Evolutionary conservation across 2,113 vertebrate genomes (phyloP).

Genomic region (Gallinago jamesoni): DNA sequence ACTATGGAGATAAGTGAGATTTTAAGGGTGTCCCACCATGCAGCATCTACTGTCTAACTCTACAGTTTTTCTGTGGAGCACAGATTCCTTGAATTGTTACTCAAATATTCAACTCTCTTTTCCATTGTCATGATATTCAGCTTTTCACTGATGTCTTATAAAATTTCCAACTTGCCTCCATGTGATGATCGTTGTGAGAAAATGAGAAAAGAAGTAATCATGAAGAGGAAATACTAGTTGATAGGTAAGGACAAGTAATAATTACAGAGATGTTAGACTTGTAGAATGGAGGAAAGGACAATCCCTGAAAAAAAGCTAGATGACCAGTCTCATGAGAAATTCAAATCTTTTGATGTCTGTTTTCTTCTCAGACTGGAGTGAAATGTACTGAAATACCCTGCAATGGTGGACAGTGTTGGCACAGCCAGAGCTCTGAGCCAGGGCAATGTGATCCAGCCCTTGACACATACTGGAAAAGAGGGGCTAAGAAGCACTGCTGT

Average conservation of each 20-base stretch:
- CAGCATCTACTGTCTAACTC: neutral
- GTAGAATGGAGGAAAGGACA: neutral
- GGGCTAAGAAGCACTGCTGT: neutral
- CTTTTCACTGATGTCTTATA: neutral
- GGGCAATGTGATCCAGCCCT: neutral
- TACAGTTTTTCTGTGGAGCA: neutral
- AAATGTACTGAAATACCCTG: neutral
- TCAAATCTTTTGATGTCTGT: neutral
- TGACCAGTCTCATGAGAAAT: neutral
- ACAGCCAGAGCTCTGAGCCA: neutral
- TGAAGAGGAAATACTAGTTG: neutral
- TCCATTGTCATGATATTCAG: neutral
- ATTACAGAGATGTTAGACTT: neutral
- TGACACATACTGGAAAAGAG: neutral
- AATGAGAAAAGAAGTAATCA: neutral
- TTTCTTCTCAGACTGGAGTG: neutral
- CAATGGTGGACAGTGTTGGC: neutral
- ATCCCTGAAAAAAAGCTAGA: neutral
- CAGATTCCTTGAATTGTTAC: neutral
- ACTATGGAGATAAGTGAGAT: neutral
- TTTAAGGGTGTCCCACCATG: neutral
- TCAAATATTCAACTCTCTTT: neutral
- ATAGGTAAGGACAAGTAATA: neutral
- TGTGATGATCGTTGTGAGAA: neutral
- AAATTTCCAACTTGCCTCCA: neutral